Conservation (phyloP, 2,797 vertebrate species). For the Parambassis ranga region DNA sequence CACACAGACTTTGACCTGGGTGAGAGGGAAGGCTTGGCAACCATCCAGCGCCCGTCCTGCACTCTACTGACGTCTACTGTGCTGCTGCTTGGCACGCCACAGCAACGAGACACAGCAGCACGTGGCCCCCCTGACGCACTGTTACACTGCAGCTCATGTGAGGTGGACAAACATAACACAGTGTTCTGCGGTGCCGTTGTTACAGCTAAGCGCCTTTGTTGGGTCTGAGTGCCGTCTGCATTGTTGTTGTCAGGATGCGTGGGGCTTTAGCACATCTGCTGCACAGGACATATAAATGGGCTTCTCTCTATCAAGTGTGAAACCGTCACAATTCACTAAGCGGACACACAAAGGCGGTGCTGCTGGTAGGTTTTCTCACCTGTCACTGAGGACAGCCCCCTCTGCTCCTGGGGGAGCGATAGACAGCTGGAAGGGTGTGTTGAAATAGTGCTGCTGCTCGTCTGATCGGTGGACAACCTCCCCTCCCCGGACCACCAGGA, state of each 20-base stretch:
- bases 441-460: constrained; percentile 99
- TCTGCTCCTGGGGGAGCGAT: constrained; percentile 94
- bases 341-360: background rate
- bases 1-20: constrained; percentile 68
- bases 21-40: constrained; percentile 46
- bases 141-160: background rate
- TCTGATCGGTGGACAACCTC: constrained; percentile 97
- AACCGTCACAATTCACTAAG: no score
- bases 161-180: background rate
- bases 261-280: background rate
- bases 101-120: constrained; percentile 44
- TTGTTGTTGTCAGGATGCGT: background rate
- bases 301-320: background rate
- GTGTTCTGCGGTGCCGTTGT: background rate
- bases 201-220: background rate
- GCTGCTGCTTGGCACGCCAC: constrained; percentile 37
- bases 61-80: constrained; percentile 24
- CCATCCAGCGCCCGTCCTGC: constrained; percentile 27
- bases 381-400: constrained; percentile 94
- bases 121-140: constrained; percentile 36
- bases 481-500: constrained; percentile 93
- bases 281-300: background rate
- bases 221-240: background rate
- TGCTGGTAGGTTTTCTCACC: constrained; percentile 74
- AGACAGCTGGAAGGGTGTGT: constrained; percentile 98